Evolutionary conservation across 2,113 vertebrate species (phyloP), one percentile per base, ranked within the genome.

Genomic region (Oreochromis niloticus): DNA sequence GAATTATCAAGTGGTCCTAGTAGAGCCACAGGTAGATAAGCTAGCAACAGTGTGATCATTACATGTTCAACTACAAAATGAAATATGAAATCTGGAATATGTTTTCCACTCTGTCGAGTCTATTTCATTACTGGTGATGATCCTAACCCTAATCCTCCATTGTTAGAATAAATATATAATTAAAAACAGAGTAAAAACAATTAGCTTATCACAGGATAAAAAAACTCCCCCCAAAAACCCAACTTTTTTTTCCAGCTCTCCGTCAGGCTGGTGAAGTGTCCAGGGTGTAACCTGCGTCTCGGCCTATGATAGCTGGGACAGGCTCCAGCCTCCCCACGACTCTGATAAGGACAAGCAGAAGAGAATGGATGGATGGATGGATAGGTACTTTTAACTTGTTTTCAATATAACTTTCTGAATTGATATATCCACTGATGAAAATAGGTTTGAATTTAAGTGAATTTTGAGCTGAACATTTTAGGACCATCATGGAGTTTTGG

Each of bases 151-250:
- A 46, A 46, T 22, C 8, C 41, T 73, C 13, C 9, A 46, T 46
- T 48, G 8, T 73, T 46, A 73, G 11, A 22, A 41, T 71, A 24
- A 14, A 27, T 27, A 27, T 27, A 27, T 27, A 27, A 27, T 27
- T 27, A 27, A 27, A 27, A 27, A 27, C 27, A 27, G 34, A 39
- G 3, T 22, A 39, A 66, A 61, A 66, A 66, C 1, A 66, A 66
- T n/a, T n/a, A 27, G 27, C 27, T 27, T 27, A 17, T 48, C 14
- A 17, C 41, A 17, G 41, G 41, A 30, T 27, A 17, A 27, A 46
- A 39, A 22, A n/a, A 66, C 4, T 59, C 1, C 56, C 24, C 7
- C 2, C 32, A 16, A 32, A 63, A 34, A 0, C 1, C 4, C 0
- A 71, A 71, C n/a, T 2, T 24, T 22, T 22, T 6, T 48, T 30